These are phyloP conservation scores for Corbicula japonica DNA, from an alignment of 2,888 invertebrate species.

Conservation along the genomic window DNA sequence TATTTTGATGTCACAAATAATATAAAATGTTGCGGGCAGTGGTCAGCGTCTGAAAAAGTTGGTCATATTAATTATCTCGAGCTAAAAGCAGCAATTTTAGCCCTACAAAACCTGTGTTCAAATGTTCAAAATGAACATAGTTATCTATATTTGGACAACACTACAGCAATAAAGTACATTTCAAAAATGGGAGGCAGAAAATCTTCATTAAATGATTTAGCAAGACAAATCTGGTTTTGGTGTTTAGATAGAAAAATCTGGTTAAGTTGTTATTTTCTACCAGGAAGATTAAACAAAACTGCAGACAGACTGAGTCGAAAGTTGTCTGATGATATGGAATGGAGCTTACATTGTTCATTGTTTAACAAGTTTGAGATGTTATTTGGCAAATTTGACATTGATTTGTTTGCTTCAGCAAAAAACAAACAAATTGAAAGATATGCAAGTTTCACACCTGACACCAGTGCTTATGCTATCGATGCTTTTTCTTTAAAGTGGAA, in stretches of 20 bases:
- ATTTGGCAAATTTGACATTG: constrained; percentile 20
- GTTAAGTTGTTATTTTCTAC: constrained; percentile 39
- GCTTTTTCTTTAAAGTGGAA: constrained; percentile 51
- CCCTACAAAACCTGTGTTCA: constrained; percentile 27
- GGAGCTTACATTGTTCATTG: constrained; percentile 11
- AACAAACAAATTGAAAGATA: constrained; percentile 29
- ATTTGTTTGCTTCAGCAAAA: constrained; percentile 59
- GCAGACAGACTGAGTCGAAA: constrained; percentile 33
- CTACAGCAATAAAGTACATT: constrained; percentile 42
- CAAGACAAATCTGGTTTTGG: constrained; percentile 30
- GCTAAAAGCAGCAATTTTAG: constrained; percentile 30
- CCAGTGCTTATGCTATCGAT: constrained; percentile 47
- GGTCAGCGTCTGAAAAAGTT: too few relatives aligned
- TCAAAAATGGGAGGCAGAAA: constrained; percentile 51
- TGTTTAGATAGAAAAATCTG: constrained; percentile 33
- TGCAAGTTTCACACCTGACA: constrained; percentile 51
- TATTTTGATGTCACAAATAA: too few relatives aligned
- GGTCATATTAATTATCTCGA: too few relatives aligned
- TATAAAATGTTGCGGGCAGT: too few relatives aligned
- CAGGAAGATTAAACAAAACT: constrained; percentile 24
- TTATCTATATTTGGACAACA: constrained; percentile 45
- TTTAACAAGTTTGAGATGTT: constrained; percentile 1
- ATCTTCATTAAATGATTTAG: constrained; percentile 1
- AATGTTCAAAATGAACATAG: constrained; percentile 21
- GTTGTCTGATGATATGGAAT: constrained; percentile 40